Conservation (phyloP, 1,140 invertebrate species). For the Propsilocerus akamusi region DNA sequence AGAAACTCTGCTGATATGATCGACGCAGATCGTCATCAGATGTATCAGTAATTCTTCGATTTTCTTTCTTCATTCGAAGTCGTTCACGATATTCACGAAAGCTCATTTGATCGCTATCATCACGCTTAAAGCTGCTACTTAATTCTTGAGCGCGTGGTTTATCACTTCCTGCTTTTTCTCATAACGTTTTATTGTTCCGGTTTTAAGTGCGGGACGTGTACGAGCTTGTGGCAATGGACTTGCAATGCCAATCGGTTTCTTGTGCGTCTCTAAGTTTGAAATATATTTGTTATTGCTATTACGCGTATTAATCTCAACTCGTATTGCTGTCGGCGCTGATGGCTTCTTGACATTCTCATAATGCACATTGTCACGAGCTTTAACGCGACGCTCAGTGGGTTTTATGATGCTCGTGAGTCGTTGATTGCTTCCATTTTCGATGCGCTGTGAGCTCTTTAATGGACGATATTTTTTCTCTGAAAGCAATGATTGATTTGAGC, state of each 20-base stretch:
- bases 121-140: not conserved
- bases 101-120: not conserved
- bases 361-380: not conserved
- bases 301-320: not conserved
- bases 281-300: not conserved
- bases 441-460: not conserved
- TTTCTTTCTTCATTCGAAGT: not conserved
- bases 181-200: not conserved
- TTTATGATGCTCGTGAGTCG: not conserved
- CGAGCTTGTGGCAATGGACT: not conserved
- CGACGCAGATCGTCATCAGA: not conserved
- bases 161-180: not conserved
- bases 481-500: not conserved
- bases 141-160: not conserved
- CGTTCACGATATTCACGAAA: not conserved
- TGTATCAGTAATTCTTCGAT: not conserved
- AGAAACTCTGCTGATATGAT: not conserved
- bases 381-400: not conserved
- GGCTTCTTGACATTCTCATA: not conserved
- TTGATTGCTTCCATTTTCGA: not conserved
- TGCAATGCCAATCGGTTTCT: not conserved
- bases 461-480: not conserved
- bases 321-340: not conserved
- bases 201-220: not conserved
- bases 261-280: not conserved